Conservation (phyloP, 2,113 vertebrate genomes). For the Halichoeres trimaculatus region DNA sequence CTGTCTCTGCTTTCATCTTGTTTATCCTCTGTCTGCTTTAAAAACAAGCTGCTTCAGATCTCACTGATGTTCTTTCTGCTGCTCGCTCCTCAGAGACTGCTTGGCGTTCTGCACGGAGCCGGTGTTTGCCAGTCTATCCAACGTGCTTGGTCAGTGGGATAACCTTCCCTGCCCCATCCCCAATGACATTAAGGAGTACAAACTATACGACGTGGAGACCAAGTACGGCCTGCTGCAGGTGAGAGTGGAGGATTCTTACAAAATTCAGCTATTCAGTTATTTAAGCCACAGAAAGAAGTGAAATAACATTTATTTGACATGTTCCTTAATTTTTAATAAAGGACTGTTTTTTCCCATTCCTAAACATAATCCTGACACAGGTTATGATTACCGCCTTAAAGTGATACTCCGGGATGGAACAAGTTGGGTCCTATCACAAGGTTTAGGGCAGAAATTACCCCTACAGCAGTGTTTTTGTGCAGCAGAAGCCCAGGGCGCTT, state of each 20-base stretch:
- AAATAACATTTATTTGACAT: too few species aligned
- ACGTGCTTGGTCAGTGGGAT: conserved; percentile 95
- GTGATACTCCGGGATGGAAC: too few species aligned
- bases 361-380: background rate
- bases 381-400: too few species aligned
- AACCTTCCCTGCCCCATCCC: conserved; percentile 93
- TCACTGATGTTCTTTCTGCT: conserved; percentile 14
- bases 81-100: conserved; percentile 86
- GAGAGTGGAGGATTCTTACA: conserved; percentile 63
- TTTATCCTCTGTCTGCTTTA: background rate
- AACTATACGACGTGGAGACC: conserved; percentile 96
- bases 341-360: too few species aligned
- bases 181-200: conserved; percentile 95
- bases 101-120: conserved; percentile 99
- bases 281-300: too few species aligned
- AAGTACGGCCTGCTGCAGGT: conserved; percentile 99
- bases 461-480: too few species aligned
- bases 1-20: background rate
- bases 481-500: too few species aligned
- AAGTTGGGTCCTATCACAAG: too few species aligned
- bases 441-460: too few species aligned
- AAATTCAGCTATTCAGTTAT: too few species aligned
- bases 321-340: too few species aligned
- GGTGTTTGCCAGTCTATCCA: conserved; percentile 96
- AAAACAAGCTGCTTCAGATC: background rate